Evolutionary conservation across 2,113 vertebrate species (phyloP), one percentile per base, ranked within the genome.

Genomic region (Atherinomorus stipes): DNA sequence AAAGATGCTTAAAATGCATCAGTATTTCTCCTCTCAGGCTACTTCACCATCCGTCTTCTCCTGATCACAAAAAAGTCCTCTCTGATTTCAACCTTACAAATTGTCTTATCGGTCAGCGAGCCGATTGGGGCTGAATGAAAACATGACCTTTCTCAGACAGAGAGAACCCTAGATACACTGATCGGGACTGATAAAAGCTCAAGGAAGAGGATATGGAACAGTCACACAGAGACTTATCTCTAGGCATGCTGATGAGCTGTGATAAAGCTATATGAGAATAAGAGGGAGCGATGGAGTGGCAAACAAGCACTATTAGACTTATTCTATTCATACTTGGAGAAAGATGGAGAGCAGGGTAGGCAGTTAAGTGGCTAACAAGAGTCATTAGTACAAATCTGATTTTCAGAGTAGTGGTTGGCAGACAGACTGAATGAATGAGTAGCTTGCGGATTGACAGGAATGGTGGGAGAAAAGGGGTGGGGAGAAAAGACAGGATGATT

Each of bases 301-400:
- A 92, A 95, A 94, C 94, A 93, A 95, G 95, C 89, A 74, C 96
- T 95, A 96, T 97, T 97, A 98, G 93, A 95, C 92, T 95, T 96
- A 79, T 96, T 95, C 90, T 96, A 76, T 95, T 97, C 95, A 96
- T 96, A 95, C 94, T 89, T 91, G 90, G 70, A 63, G 75, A 77
- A 72, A 60, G 42, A 69, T 21, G 25, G 71, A 66, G 22, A 57
- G 92, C 88, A 90, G 85, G 91, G 52, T 9, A 37, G 74, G 76
- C 61, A 73, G 72, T 78, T 87, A 79, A 89, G 82, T 84, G 72
- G 80, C 77, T 87, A 89, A 90, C 82, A 70, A 92, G 86, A 79
- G 59, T 86, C 82, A 87, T 90, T 90, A 86, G 83, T 66, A 67
- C 64, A 42, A 51, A 69, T 85, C 78, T 80, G 74, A 82, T 51